Evolutionary conservation across 2,888 invertebrate genomes (phyloP).

Genomic region (Cryptus armator): DNA sequence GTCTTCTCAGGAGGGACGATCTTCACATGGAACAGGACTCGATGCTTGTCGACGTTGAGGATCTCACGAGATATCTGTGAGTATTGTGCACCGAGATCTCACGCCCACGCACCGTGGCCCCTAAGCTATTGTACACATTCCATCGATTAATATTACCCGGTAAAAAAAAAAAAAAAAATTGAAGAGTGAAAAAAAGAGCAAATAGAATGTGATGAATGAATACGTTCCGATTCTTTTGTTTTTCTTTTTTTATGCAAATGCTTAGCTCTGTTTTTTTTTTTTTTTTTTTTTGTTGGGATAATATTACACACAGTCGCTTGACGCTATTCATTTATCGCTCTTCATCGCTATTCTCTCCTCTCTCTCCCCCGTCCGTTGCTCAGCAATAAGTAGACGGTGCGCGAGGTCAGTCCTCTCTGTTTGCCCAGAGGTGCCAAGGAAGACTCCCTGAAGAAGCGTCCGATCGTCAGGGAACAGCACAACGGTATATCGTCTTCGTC

Average conservation of each 20-base stretch:
- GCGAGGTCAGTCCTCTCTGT: slow-evolving; percentile 76
- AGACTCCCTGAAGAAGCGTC: slow-evolving; percentile 81
- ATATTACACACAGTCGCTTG: slow-evolving; percentile 2
- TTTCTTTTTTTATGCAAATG: neutral
- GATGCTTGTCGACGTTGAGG: slow-evolving; percentile 98
- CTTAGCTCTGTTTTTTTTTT: too few species aligned
- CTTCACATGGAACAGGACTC: slow-evolving; percentile 99
- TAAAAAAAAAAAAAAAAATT: slow-evolving; percentile 8
- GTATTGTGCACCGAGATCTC: slow-evolving; percentile 80
- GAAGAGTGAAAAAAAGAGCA: neutral
- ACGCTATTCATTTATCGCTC: slow-evolving; percentile 52
- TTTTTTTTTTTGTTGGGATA: neutral
- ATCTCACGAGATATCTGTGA: slow-evolving; percentile 95
- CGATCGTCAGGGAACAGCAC: slow-evolving; percentile 73
- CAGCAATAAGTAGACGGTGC: slow-evolving; percentile 79
- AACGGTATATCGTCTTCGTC: slow-evolving; percentile 67
- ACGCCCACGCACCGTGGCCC: slow-evolving; percentile 36
- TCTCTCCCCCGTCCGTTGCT: slow-evolving; percentile 76
- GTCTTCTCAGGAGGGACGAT: slow-evolving; percentile 97
- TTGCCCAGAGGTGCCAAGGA: slow-evolving; percentile 83
- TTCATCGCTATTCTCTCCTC: slow-evolving; percentile 70
- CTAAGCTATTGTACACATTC: slow-evolving; percentile 3
- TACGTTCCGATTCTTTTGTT: neutral
- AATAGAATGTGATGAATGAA: neutral
- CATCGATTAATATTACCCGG: neutral